Base-by-base conservation (phyloP, 2,113 vertebrate species). In the Alces alces region DNA sequence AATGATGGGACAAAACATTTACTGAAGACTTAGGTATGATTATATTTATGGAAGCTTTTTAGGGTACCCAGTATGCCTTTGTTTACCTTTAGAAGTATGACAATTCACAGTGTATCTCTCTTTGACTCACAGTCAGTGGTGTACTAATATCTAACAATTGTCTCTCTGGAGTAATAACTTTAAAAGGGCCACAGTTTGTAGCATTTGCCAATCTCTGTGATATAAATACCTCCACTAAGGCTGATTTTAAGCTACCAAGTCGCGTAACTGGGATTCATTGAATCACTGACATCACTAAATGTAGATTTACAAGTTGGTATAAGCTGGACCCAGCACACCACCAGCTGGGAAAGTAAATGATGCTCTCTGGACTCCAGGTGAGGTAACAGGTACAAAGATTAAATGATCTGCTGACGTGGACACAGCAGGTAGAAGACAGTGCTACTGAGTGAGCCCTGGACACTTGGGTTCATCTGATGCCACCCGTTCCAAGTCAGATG, bases 371-470 rank as follows among this genome's bases (percentile, higher is more conserved):
- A 39, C 21, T 88, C 25, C 57, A 76, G 17, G 61, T 79, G 30
- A 58, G 57, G 60, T 79, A 50, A 93, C 17, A 96, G 50, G 86
- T 88, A 70, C 83, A 93, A 91, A 94, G 91, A 95, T 84, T 73
- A 92, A 86, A 45, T 76, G 91, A 91, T 87, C 36, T 97, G 70
- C 50, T 96, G 93, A 96, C 64, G 61, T 2, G 28, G 50, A 95
- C 50, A 96, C 17, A 91, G 61, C 70, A 94, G 7, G 17, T 78
- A 91, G 89, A 52, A 89, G 60, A 93, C 45, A 57, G 52, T 70
- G 55, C 23, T 79, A 21, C 55, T 19, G 58, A 70, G 4, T 61
- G 80, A 94, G 94, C 95, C 21, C 50, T 91, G 88, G 58, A 43
- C 33, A 82, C 16, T 6, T n/a, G 57, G 66, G 87, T 97, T 94